These are phyloP conservation scores for Elephas maximus DNA, from an alignment of 2,113 vertebrate species.

Conservation along the genomic window DNA sequence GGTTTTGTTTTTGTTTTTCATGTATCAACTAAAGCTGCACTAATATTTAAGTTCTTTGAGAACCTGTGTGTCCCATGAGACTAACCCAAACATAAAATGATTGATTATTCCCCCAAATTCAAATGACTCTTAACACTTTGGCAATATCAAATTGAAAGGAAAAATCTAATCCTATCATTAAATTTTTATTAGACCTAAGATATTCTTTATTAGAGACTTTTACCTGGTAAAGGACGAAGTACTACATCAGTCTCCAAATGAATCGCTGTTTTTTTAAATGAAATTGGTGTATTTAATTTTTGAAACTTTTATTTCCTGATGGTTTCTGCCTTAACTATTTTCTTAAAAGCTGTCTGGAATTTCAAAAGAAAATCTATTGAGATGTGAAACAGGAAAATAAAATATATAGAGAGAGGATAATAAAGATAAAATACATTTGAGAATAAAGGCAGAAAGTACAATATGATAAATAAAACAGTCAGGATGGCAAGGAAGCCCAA, in stretches of 20 bases:
- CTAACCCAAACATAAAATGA: not conserved
- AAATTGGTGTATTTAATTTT: constrained; percentile 61
- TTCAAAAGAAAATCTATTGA: constrained; percentile 57
- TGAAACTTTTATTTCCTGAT: constrained; percentile 57
- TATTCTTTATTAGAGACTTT: constrained; percentile 22
- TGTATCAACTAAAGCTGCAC: not conserved
- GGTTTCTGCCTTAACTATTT: constrained; percentile 55
- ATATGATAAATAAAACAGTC: constrained; percentile 54
- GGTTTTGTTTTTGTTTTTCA: not conserved
- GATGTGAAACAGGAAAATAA: constrained; percentile 69
- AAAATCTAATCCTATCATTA: constrained; percentile 16
- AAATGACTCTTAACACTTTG: constrained; percentile 25
- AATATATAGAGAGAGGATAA: constrained; percentile 51
- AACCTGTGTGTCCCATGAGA: not conserved
- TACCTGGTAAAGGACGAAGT: constrained; percentile 4
- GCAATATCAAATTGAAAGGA: constrained; percentile 17
- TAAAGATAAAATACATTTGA: constrained; percentile 64
- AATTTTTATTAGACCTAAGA: constrained; percentile 9
- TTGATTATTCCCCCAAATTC: constrained; percentile 3
- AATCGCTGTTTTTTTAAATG: constrained; percentile 52
- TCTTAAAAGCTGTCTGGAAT: constrained; percentile 50
- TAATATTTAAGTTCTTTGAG: constrained; percentile 14
- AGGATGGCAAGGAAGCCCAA: constrained; percentile 23
- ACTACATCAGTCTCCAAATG: not conserved
- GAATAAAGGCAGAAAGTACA: constrained; percentile 65